Conservation (phyloP, 2,113 vertebrate genomes). For the Ramphastos sulfuratus region DNA sequence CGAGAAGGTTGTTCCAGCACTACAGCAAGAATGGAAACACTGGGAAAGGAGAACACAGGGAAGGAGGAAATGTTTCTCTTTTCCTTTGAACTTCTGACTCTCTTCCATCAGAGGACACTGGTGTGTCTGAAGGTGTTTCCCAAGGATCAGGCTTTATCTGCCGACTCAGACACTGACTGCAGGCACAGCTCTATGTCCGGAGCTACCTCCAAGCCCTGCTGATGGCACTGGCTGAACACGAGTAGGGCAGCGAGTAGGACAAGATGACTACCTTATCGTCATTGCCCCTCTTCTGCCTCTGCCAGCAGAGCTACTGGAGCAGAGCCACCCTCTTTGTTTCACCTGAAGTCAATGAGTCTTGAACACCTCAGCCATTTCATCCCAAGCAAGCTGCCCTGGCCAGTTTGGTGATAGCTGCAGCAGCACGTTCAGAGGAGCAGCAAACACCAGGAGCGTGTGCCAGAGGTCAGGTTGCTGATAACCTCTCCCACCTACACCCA, state of each 20-base stretch:
- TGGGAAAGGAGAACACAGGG: not conserved
- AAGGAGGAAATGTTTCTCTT: not conserved
- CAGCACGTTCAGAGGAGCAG: not conserved
- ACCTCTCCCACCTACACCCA: not conserved
- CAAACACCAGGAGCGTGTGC: accelerated
- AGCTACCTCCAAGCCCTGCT: not conserved
- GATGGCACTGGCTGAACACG: not conserved
- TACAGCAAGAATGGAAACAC: not conserved
- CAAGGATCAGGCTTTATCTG: not conserved
- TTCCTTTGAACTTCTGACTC: slow-evolving; percentile 16
- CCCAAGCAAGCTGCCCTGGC: not conserved
- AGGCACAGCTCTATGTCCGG: not conserved
- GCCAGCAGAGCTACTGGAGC: not conserved
- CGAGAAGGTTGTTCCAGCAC: not conserved
- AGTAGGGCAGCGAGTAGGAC: accelerated
- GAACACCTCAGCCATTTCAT: not conserved
- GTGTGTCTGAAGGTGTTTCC: not conserved
- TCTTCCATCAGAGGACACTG: not conserved
- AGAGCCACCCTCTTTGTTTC: not conserved
- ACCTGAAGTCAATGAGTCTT: not conserved
- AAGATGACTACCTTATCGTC: not conserved
- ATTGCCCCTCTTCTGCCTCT: not conserved
- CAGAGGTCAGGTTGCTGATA: not conserved
- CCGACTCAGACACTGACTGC: not conserved
- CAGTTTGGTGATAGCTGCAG: not conserved